Evolutionary conservation across 2,888 invertebrate genomes (phyloP), one percentile per base, ranked within the genome.

Genomic region (Megastigmus dorsalis): DNA sequence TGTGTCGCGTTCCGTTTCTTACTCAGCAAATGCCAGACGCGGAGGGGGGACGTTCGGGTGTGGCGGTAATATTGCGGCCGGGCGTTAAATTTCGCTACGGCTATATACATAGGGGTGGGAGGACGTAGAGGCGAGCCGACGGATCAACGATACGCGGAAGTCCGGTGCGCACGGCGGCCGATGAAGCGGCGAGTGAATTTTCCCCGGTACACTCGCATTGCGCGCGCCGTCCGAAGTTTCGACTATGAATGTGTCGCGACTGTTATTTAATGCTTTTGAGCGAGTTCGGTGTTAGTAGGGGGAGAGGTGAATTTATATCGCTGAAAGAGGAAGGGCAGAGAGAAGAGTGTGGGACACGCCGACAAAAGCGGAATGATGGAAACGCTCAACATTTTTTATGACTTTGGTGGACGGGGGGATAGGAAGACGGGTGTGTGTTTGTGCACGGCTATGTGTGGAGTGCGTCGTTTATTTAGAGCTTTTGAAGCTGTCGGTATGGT

Each of bases 31-130:
- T n/a, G n/a, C n/a, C n/a, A n/a, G n/a, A n/a, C n/a, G n/a, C n/a
- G n/a, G n/a, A n/a, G n/a, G n/a, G n/a, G n/a, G n/a, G n/a, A n/a
- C n/a, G n/a, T n/a, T n/a, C n/a, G n/a, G n/a, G n/a, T n/a, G n/a
- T n/a, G n/a, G n/a, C n/a, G n/a, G n/a, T n/a, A n/a, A n/a, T n/a
- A 30, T 52, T 52, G 52, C 52, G 52, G 52, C 5, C 7, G 52
- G 26, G 30, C 15, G 52, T 52, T 28, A n/a, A 52, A 50, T 50
- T 50, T 50, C 13, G 52, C n/a, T n/a, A n/a, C n/a, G n/a, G n/a
- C n/a, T n/a, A n/a, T n/a, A n/a, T n/a, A n/a, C n/a, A n/a, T n/a
- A n/a, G n/a, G n/a, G n/a, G n/a, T n/a, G n/a, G n/a, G n/a, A n/a
- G n/a, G n/a, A n/a, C n/a, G n/a, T n/a, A n/a, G n/a, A n/a, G 30